These are phyloP conservation scores for Callipepla californica DNA, from an alignment of 2,113 vertebrate species.

Conservation along the genomic window DNA sequence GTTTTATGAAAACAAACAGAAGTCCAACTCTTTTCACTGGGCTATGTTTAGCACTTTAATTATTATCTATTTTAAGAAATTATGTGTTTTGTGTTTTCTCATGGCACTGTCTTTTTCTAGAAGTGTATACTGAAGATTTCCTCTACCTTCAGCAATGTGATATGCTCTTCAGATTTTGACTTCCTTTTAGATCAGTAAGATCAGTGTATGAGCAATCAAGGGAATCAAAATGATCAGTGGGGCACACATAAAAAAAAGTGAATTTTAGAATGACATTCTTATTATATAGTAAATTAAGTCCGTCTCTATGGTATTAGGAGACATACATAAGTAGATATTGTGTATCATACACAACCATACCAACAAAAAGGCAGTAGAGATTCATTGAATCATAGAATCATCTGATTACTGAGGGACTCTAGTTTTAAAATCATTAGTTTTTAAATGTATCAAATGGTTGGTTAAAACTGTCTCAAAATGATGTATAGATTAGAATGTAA, in stretches of 20 bases:
- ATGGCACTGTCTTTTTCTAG: background rate
- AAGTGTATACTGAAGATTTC: background rate
- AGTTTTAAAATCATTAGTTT: background rate
- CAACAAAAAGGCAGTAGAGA: background rate
- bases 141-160: background rate
- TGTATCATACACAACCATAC: background rate
- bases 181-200: background rate
- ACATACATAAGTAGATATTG: background rate
- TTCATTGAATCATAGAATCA: too few relatives aligned
- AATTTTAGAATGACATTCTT: background rate
- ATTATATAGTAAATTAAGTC: background rate
- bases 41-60: conserved; percentile 45
- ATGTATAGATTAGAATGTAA: background rate
- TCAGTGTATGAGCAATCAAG: background rate
- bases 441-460: background rate
- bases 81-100: background rate
- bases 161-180: background rate
- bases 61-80: background rate
- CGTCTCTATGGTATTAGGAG: background rate
- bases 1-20: background rate
- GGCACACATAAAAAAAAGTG: background rate
- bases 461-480: background rate
- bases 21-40: background rate
- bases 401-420: background rate
- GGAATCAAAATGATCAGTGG: background rate